These are phyloP conservation scores for Cheilosia vulpina DNA, from an alignment of 2,888 invertebrate species.

Conservation along the genomic window DNA sequence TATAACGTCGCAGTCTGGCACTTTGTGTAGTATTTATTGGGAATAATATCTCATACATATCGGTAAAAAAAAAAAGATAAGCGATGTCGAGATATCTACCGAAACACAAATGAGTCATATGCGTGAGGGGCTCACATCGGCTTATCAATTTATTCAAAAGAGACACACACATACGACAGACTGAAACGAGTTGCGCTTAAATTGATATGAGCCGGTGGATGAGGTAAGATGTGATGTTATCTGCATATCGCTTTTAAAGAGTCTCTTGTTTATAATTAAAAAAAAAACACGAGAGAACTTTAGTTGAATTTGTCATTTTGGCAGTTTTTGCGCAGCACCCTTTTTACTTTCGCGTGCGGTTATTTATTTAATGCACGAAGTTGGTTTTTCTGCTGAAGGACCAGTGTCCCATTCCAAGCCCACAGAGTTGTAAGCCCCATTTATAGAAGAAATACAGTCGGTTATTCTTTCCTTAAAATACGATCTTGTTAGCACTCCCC, in stretches of 20 bases:
- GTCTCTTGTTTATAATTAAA: neutral
- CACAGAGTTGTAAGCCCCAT: neutral
- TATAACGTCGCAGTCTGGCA: slow-evolving; percentile 13
- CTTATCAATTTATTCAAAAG: slow-evolving; percentile 62
- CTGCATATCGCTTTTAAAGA: neutral
- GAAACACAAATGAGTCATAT: slow-evolving; percentile 41
- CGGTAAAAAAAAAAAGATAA: slow-evolving; percentile 10
- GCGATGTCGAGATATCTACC: no score
- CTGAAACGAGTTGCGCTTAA: slow-evolving; percentile 29
- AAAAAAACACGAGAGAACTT: neutral
- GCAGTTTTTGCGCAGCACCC: neutral
- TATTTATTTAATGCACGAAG: no score
- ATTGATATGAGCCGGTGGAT: slow-evolving; percentile 20
- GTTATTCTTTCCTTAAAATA: no score
- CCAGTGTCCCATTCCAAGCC: no score
- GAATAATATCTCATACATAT: neutral
- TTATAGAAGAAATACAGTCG: neutral
- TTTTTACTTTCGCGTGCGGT: no score
- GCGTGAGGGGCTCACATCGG: slow-evolving; percentile 4
- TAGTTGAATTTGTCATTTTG: neutral
- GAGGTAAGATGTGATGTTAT: slow-evolving; percentile 47
- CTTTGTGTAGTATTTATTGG: neutral
- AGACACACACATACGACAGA: neutral
- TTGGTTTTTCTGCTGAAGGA: no score
- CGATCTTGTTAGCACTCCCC: neutral